A percentile compares a stretch with the other conserved stretches of the same genome.
phyloP scores from a whole-genome alignment of 2,888 invertebrate species.

The Chalcis sispes region DNA sequence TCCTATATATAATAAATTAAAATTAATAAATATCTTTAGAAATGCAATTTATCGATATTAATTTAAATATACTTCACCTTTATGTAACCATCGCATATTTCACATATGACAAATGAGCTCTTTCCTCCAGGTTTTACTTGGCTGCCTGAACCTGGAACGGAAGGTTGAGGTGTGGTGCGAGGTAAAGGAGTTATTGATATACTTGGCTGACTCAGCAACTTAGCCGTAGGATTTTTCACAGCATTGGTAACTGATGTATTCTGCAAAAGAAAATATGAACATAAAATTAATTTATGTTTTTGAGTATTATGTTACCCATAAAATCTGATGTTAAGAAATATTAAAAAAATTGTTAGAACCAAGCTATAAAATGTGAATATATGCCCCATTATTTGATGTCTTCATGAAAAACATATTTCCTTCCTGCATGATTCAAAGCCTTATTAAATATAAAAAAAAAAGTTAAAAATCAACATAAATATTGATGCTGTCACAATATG shows the following conservation, averaged over 20 bases:
- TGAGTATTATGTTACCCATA: not conserved
- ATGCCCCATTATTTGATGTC: constrained; percentile 36
- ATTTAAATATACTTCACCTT: constrained; percentile 76
- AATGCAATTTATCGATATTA: not conserved
- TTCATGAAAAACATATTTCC: constrained; percentile 30
- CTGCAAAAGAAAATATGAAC: constrained; percentile 64
- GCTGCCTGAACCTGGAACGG: constrained; percentile 72
- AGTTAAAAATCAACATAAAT: constrained; percentile 30
- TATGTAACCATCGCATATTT: constrained; percentile 97
- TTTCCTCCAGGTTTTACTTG: constrained; percentile 77
- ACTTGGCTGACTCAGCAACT: constrained; percentile 85
- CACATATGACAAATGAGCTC: constrained; percentile 94
- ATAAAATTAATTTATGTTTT: not conserved
- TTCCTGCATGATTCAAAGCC: constrained; percentile 48
- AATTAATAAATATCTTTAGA: constrained; percentile 14
- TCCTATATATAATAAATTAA: constrained; percentile 77
- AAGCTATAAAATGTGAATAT: constrained; percentile 47
- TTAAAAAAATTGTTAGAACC: constrained; percentile 39
- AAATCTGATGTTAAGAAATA: constrained; percentile 45
- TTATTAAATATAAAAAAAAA: constrained; percentile 32
- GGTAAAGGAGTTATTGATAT: constrained; percentile 94
- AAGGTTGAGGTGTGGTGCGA: constrained; percentile 77
- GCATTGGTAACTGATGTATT: constrained; percentile 69
- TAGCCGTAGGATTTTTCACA: constrained; percentile 74
- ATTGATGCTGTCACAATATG: constrained; percentile 1